Base-by-base conservation (phyloP, 2,113 vertebrate genomes). In the Semnornis frantzii region DNA sequence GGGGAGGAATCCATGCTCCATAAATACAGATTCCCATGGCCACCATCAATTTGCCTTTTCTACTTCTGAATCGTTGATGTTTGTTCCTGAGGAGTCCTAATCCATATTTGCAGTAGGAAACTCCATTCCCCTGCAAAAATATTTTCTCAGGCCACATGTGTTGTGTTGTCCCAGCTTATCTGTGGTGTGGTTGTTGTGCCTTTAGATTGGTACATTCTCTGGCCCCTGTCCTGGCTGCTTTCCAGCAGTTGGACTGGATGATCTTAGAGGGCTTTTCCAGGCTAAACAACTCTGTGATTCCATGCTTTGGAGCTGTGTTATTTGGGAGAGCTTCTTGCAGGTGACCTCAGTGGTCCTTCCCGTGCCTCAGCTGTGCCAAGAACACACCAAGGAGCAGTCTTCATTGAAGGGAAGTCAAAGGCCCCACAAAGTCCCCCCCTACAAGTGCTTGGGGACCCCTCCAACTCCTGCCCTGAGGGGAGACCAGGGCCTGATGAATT, bases 61-160 rank as follows among this genome's bases (percentile, higher is more conserved):
- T 60, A 0, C 11, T n/a, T 20, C 21, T 1, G 16, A 58, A 16
- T 30, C 0, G 0, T 14, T 39, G 7, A 2, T n/a, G 44, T 60
- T 55, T 66, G 24, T 30, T 50, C 12, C 57, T 63, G 52, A 30
- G 39, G 28, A 31, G 8, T n/a, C n/a, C 42, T 27, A 13, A 28
- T 33, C 48, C 42, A 55, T 68, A 12, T 59, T 69, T 85, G 65
- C 80, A 31, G 31, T 28, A 66, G 85, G 85, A 70, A 69, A 23
- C 84, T 88, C 66, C 60, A 5, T 91, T 77, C 44, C 30, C 55
- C 60, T 82, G 55, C 37, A 50, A 59, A 33, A 74, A 25, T 70
- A 60, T 60, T 91, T 85, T 66, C 57, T 65, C 60, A 28, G 70
- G 42, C 64, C 24, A 15, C 84, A 20, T 28, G 2, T 46, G 31